phyloP scores from a whole-genome alignment of 2,797 vertebrate genomes.

The Peromyscus aztecus region DNA sequence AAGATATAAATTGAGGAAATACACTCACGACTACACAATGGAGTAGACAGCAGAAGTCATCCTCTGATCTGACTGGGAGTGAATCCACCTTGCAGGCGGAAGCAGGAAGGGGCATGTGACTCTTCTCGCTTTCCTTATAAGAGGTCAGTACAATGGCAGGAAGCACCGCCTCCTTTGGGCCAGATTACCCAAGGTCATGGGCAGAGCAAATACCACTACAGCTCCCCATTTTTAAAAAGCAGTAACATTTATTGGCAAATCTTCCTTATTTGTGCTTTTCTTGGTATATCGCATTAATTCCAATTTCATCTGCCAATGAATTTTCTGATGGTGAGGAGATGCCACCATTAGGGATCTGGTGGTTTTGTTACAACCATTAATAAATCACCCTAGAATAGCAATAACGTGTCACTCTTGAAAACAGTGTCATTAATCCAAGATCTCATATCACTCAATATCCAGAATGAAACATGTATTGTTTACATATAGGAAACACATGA shows the following conservation, averaged over 20 bases:
- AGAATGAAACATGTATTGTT: background rate
- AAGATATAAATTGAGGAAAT: no score
- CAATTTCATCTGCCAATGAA: background rate
- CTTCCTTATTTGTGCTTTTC: constrained; percentile 11
- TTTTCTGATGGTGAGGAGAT: background rate
- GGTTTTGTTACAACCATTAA: constrained; percentile 12
- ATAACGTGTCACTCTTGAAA: background rate
- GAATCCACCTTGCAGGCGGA: no score
- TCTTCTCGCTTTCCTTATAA: no score
- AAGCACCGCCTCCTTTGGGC: no score
- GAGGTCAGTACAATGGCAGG: no score
- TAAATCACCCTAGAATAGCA: background rate
- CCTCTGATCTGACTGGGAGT: no score
- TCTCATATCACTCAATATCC: background rate
- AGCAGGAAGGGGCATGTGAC: no score
- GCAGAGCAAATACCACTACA: no score
- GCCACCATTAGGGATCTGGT: background rate
- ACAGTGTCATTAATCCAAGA: background rate
- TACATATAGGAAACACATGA: background rate
- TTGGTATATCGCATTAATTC: background rate
- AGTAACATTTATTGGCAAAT: background rate
- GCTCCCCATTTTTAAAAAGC: background rate
- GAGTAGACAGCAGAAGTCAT: no score
- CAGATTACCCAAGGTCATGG: no score
- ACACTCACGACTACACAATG: no score